A percentile compares a stretch with the other conserved stretches of the same genome.
phyloP scores from a whole-genome alignment of 2,113 vertebrate species.

The Typhlomys cinereus region DNA sequence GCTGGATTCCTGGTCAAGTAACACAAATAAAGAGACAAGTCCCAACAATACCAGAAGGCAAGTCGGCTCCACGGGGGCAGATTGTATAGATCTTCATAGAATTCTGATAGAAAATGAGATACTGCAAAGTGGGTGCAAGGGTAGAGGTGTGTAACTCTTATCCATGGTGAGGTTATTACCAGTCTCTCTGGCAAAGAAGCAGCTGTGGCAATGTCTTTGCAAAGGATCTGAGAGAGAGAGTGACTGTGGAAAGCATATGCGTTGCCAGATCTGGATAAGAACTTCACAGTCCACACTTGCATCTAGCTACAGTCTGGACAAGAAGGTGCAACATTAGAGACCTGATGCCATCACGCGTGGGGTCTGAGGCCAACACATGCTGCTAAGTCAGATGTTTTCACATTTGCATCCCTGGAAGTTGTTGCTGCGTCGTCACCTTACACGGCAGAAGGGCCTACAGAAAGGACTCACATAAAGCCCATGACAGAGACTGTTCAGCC shows the following conservation, averaged over 20 bases:
- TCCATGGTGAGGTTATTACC: not conserved
- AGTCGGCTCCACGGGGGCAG: not conserved
- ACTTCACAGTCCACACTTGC: not conserved
- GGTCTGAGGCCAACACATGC: not conserved
- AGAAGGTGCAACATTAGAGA: not conserved
- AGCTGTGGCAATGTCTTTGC: not conserved
- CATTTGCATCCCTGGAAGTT: not conserved
- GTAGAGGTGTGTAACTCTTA: not conserved
- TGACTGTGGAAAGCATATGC: not conserved
- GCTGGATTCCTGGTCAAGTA: not conserved
- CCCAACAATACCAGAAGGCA: not conserved
- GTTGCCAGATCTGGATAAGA: not conserved
- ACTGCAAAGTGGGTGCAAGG: not conserved
- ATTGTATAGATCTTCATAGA: not conserved
- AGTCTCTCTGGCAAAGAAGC: not conserved
- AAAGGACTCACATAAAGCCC: not conserved
- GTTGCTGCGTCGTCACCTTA: not conserved
- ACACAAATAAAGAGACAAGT: not conserved
- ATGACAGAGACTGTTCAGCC: not conserved
- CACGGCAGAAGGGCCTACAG: not conserved
- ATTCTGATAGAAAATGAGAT: not conserved
- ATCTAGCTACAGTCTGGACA: not conserved
- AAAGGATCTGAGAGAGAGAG: not conserved
- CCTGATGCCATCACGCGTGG: not conserved
- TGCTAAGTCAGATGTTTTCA: not conserved